Percentiles rank a stretch among this genome's conserved stretches.
phyloP scores from a whole-genome alignment of 92 coral and sea anemone genomes.

The Blastomussa wellsi region DNA sequence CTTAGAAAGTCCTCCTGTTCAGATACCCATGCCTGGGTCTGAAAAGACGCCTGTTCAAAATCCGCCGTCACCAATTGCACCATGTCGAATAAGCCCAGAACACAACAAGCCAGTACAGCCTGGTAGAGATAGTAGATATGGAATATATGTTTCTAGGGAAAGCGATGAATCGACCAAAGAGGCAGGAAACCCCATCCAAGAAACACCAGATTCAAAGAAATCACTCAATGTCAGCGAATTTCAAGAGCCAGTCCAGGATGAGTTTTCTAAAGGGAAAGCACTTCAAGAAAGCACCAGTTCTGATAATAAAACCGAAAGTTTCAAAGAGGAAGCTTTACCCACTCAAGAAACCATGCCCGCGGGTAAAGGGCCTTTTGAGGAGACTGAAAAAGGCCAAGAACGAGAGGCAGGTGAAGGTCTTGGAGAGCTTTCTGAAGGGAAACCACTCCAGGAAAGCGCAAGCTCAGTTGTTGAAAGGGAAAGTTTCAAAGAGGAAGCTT shows the following conservation, averaged over 20 bases:
- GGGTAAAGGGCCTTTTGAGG: slow-evolving; percentile 22
- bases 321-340: neutral
- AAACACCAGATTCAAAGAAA: neutral
- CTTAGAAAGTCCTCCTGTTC: neutral
- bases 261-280: slow-evolving; percentile 2
- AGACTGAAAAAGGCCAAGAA: neutral
- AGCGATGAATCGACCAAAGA: neutral
- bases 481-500: neutral
- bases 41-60: slow-evolving; percentile 34
- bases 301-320: neutral
- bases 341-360: slow-evolving; percentile 16
- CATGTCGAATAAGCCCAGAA: neutral
- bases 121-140: neutral
- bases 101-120: neutral
- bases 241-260: neutral
- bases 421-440: slow-evolving; percentile 7
- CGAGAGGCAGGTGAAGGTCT: neutral
- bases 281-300: slow-evolving; percentile 7
- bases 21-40: neutral
- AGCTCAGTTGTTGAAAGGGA: neutral
- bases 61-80: slow-evolving; percentile 17
- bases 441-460: slow-evolving; percentile 1
- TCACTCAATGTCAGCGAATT: neutral
- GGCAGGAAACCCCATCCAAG: slow-evolving; percentile 17
- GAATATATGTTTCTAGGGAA: neutral